Conservation (phyloP, 64 coral and sea anemone genomes). For the Astreopora myriophthalma region DNA sequence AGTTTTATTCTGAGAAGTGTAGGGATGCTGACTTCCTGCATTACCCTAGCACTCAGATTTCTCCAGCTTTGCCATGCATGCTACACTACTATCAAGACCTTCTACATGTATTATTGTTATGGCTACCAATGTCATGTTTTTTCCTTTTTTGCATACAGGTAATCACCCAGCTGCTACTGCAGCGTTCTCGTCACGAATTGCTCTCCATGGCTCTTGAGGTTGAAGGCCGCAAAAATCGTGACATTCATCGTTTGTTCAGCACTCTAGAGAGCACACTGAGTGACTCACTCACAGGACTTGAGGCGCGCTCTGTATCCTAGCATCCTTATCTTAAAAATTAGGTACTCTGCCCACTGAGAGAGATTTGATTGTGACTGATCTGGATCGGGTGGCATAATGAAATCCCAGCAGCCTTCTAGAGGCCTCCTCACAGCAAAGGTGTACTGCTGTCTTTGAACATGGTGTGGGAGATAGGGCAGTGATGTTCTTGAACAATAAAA, state of each 20-base stretch:
- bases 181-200: constrained; percentile 89
- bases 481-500: too few relatives aligned
- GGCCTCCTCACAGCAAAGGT: too few relatives aligned
- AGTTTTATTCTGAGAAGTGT: too few relatives aligned
- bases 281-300: constrained; percentile 10
- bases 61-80: not conserved
- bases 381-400: too few relatives aligned
- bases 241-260: constrained; percentile 85
- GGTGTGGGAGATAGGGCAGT: too few relatives aligned
- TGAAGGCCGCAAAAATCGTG: constrained; percentile 76
- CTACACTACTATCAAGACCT: not conserved
- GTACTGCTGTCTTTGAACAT: too few relatives aligned
- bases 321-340: too few relatives aligned
- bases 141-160: constrained; percentile 51
- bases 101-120: not conserved
- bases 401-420: too few relatives aligned
- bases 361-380: too few relatives aligned
- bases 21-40: too few relatives aligned
- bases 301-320: constrained; percentile 79
- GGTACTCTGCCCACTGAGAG: too few relatives aligned
- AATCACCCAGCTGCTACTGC: constrained; percentile 85
- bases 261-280: constrained; percentile 70
- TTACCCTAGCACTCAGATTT: not conserved
- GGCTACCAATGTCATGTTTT: not conserved
- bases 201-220: constrained; percentile 87